phyloP scores from a whole-genome alignment of 37 sponge, comb jelly and placozoan species.

The Halisarca cf. caerulea region DNA sequence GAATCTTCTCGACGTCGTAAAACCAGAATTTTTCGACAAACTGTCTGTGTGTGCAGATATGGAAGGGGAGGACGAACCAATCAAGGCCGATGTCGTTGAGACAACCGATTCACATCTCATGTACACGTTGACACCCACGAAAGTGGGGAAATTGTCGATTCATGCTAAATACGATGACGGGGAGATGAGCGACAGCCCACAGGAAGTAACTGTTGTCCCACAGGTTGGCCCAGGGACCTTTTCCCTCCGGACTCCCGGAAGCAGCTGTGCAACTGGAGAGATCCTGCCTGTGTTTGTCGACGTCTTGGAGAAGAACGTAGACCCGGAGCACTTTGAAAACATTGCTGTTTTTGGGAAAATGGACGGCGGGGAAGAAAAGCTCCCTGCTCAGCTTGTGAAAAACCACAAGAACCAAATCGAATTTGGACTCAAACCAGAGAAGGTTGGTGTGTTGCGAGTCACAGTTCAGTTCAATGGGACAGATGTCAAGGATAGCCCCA shows the following conservation, averaged over 20 bases:
- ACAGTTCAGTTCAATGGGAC: neutral
- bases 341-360: no score
- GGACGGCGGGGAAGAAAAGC: neutral
- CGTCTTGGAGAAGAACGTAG: no score
- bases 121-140: neutral
- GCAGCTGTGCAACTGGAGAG: no score
- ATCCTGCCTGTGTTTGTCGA: no score
- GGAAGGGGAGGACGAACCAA: neutral
- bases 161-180: no score
- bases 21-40: neutral
- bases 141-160: neutral
- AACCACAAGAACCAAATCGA: neutral
- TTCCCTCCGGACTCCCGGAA: no score
- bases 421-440: neutral
- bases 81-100: neutral
- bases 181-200: no score
- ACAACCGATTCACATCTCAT: neutral
- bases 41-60: neutral
- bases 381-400: neutral
- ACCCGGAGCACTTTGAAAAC: no score
- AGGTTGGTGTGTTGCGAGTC: neutral
- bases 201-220: no score
- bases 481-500: constrained; percentile 4
- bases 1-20: neutral
- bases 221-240: no score